Base-by-base conservation (phyloP, 2,113 vertebrate genomes). In the Propithecus coquereli region DNA sequence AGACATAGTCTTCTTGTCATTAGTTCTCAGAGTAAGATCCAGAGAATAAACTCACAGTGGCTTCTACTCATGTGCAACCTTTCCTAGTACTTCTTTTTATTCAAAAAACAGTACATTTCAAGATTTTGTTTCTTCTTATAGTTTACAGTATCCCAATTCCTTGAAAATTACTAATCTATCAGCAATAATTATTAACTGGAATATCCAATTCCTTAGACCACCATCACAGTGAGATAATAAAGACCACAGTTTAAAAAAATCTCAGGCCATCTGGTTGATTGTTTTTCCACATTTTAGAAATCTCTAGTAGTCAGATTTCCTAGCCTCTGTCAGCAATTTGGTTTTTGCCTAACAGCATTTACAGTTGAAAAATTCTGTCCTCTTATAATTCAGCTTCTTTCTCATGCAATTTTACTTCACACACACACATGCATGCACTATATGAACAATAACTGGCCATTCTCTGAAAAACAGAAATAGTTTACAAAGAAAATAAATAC, bases 331-430 rank as follows among this genome's bases (percentile, higher is more conserved):
- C 43, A 95, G 20, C 50, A 88, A 61, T 91, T 94, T 79, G 3
- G 23, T 82, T 94, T 95, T 87, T 85, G 47, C 13, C 63, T 61
- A 88, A 77, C 12, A 81, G 16, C 66, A 95, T 80, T 93, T 86
- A n/a, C 13, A 61, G 54, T 52, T 95, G 77, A 93, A 80, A 93
- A 95, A 95, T 82, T 50, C 27, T 74, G 3, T 91, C 14, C 45
- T 91, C 59, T 96, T 91, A 50, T 61, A 92, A 93, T 65, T 89
- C 89, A 27, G 22, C 43, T 93, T 95, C 54, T 74, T 96, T 52
- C 45, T 91, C 68, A 87, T 73, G 20, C 16, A 94, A 47, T 40
- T 88, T 76, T 95, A 92, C 81, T 70, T 91, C n/a, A 52, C 11
- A 57, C 12, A 27, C 50, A 66, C 10, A 54, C 10, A 71, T 37